These are phyloP conservation scores for Pecten maximus DNA, from an alignment of 2,888 invertebrate genomes.

Conservation along the genomic window DNA sequence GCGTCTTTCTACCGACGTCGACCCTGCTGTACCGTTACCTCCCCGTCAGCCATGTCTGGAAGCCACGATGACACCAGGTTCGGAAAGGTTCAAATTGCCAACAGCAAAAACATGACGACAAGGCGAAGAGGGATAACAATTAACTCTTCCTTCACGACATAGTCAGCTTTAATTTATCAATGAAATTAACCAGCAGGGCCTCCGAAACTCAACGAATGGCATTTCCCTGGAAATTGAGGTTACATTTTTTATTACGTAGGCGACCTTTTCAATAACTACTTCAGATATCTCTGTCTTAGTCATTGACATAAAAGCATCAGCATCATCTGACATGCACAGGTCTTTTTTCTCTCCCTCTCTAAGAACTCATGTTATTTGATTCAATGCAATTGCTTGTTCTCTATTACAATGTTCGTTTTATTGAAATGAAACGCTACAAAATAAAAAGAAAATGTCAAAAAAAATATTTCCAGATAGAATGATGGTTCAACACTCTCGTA, in stretches of 20 bases:
- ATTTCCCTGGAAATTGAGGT: not conserved
- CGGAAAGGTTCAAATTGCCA: not conserved
- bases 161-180: not conserved
- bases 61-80: not conserved
- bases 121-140: not conserved
- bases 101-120: not conserved
- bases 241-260: not conserved
- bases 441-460: no score
- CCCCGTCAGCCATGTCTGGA: not conserved
- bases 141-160: not conserved
- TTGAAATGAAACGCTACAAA: no score
- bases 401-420: no score
- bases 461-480: no score
- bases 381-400: no score
- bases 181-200: not conserved
- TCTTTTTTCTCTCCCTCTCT: not conserved
- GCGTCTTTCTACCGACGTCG: not conserved
- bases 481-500: no score
- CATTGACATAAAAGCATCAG: not conserved
- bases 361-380: no score
- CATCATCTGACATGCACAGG: not conserved
- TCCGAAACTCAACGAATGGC: not conserved
- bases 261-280: not conserved
- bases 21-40: not conserved
- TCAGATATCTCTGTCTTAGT: not conserved